Base-by-base conservation (phyloP, 2,888 invertebrate genomes). In the Lepidonotus clava region DNA sequence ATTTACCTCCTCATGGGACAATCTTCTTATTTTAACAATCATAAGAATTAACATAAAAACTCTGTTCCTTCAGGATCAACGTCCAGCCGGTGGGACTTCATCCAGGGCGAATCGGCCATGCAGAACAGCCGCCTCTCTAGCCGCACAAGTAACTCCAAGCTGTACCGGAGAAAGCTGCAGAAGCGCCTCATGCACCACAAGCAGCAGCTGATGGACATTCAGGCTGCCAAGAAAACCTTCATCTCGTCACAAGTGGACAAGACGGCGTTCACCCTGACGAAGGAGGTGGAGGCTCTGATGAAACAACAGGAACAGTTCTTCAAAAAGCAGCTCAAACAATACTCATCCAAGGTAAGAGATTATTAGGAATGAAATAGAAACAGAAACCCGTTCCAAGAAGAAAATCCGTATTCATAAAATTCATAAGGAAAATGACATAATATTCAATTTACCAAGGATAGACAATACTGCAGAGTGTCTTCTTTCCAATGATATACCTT, bases 21-120 rank as follows among this genome's bases (percentile, higher is more conserved):
- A n/a, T n/a, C n/a, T n/a, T n/a, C n/a, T n/a, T n/a, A n/a, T n/a
- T n/a, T n/a, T n/a, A n/a, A n/a, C n/a, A n/a, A n/a, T n/a, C n/a
- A n/a, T n/a, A n/a, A n/a, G n/a, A n/a, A n/a, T n/a, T n/a, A n/a
- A n/a, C n/a, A n/a, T n/a, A n/a, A n/a, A n/a, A n/a, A n/a, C n/a
- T n/a, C n/a, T n/a, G n/a, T n/a, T n/a, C n/a, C n/a, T n/a, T n/a
- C 46, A 83, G 86, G 86, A 8, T 6, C 40, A 2, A 32, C 77
- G 6, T 85, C 86, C 40, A 90, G 85, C 46, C 96, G 98, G 87
- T 98, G 98, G 98, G 97, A 97, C 94, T 98, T 98, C 95, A 97
- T 98, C 92, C 97, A 97, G 90, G 97, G 97, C 87, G 96, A 96
- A 93, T 95, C 95, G 92, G 96, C 92, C 93, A 96, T 94, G 95